Base-by-base conservation (phyloP, 1,140 invertebrate genomes). In the Grapholita molesta region DNA sequence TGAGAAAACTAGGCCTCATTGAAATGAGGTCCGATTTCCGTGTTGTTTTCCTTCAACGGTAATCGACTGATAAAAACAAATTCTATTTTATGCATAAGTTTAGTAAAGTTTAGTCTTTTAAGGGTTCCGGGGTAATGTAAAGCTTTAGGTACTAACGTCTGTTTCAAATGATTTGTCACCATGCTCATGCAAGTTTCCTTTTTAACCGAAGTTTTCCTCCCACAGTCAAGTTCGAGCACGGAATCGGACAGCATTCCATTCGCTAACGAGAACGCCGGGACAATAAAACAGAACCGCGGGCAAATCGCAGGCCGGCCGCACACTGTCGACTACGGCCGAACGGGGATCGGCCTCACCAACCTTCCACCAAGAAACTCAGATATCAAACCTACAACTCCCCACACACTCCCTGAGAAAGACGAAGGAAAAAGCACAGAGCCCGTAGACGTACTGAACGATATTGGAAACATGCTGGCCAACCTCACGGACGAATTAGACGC, bases 181-280 rank as follows among this genome's bases (percentile, higher is more conserved):
- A 3, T 0, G 7, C 6, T 32, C 30, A 9, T 9, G n/a, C 30
- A 9, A 32, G 2, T 35, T 35, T 35, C 12, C 9, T 12, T 12
- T 35, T 35, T 12, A 2, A 35, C 33, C n/a, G n/a, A 35, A 42
- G 18, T 66, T 84, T 82, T 71, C 82, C 67, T 74, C 80, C 93
- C 93, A 9, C 93, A 98, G 95, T 98, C 98, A 78, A 98, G 95
- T 93, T 98, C 97, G 71, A 99, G 97, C 92, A 98, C 97, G 66
- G 97, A 99, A 93, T 98, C 97, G 23, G 98, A 99, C 90, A 98
- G 97, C 76, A 94, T 99, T 85, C 98, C 98, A 38, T 99, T 99
- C 92, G 98, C 99, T 70, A 99, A 99, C 90, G 99, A 99, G 85
- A 99, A 99, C 92, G 98, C 98, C 33, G 99, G 98, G 9, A 99